Base-by-base conservation (phyloP, 2,113 vertebrate species). In the Acanthisitta chloris region DNA sequence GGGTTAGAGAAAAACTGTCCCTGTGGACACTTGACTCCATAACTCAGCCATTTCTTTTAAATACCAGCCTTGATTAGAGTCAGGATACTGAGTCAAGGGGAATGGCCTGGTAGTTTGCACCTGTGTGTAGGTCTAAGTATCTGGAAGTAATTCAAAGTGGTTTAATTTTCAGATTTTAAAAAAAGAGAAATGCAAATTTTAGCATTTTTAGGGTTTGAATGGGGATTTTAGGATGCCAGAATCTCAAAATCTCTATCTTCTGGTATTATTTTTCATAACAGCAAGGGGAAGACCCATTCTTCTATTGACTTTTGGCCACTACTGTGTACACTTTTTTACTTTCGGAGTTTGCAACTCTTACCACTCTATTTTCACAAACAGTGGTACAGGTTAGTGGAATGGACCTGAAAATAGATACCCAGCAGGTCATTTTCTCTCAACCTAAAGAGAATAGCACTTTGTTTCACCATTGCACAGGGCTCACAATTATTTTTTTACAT, bases 21-120 rank as follows among this genome's bases (percentile, higher is more conserved):
- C 90, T 43, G 9, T 49, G 57, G 77, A 71, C 91, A 88, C 64
- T 81, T 74, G 69, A 79, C 34, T 77, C 88, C 64, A 38, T 71
- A 88, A 88, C 28, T 86, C 67, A 94, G 69, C 15, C 45, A 59
- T 92, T 96, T 92, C 81, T 94, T 86, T 84, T 79, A 78, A 96
- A 95, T 69, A 88, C 69, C 33, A 72, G 38, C 42, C 57, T 79
- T 74, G 66, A 73, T 76, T 62, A 78, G 62, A 77, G 54, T 91
- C 83, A 96, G 67, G 65, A 86, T 58, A 84, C 40, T 36, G 34
- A 82, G 46, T 61, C 36, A 80, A 92, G 51, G 18, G 23, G 51
- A 62, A 92, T 42, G n/a, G 69, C 58, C 66, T 91, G 59, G 65
- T 33, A 94, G 40, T 57, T 94, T 74, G 48, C 45, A 33, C 40